Evolutionary conservation across 2,113 vertebrate genomes (phyloP).

Genomic region (Orthonyx spaldingii): DNA sequence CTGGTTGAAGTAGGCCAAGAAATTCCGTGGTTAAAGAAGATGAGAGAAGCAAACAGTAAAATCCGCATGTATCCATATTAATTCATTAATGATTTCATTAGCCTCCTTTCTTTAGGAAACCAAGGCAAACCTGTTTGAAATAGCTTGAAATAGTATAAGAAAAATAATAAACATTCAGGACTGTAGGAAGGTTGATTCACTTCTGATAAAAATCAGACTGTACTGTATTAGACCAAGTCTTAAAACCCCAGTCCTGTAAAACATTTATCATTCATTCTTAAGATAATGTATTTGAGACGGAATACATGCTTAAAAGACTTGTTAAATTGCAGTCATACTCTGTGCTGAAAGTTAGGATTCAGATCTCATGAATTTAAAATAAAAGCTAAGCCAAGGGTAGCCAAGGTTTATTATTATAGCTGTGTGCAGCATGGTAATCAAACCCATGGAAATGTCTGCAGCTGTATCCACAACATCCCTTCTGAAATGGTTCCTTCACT

Average conservation of each 20-base stretch:
- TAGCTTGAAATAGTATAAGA: not conserved
- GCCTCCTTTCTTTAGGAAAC: not conserved
- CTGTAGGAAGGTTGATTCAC: not conserved
- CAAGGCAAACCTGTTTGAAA: not conserved
- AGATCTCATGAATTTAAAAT: constrained; percentile 5
- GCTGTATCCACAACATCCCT: not conserved
- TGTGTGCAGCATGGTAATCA: not conserved
- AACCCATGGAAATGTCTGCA: not conserved
- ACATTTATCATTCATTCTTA: not conserved
- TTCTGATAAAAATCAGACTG: not conserved
- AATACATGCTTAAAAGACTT: not conserved
- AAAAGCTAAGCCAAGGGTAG: constrained; percentile 3
- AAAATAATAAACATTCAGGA: not conserved
- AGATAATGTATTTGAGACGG: not conserved
- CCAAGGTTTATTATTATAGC: not conserved
- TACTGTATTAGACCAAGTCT: not conserved
- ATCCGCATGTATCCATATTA: not conserved
- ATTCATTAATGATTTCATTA: not conserved
- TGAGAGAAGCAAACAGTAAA: not conserved
- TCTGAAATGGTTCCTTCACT: not conserved
- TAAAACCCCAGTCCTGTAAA: not conserved
- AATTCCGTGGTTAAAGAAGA: not conserved
- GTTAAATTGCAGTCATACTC: not conserved
- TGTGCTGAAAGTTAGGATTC: not conserved
- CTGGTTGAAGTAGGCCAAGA: not conserved